Evolutionary conservation across 2,888 invertebrate species (phyloP), one percentile per base, ranked within the genome.

Genomic region (Rhogogaster chlorosoma): DNA sequence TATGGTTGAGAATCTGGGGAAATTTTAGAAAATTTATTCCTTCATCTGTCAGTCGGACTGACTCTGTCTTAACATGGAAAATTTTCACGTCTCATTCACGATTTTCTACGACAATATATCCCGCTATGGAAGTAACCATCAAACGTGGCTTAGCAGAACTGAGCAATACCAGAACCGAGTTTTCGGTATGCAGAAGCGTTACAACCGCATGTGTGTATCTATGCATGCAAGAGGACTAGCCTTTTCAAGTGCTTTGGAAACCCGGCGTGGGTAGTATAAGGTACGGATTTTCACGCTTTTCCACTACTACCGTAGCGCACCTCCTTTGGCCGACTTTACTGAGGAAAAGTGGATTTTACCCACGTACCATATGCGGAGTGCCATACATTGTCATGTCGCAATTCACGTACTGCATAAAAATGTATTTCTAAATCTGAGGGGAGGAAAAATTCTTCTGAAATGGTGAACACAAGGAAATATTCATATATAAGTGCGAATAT

Each of bases 201-300:
- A 67, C 32, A 32, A 32, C 22, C 57, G n/a, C 12, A 64, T 29
- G 15, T 26, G 22, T 64, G 10, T 26, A 32, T 26, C 15, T 18
- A 67, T 26, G 22, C 26, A 32, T 18, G 18, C 15, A 32, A 18
- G 67, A 3, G 67, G 67, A 67, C 67, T 67, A 15, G 67, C 67
- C 32, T 67, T 67, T 67, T 32, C 32, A 67, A 67, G 67, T 67
- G 67, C 67, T 67, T 67, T 67, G 67, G 32, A 67, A 67, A 67
- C 32, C 12, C 15, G 29, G 67, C 12, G 26, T 26, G 18, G 15
- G 18, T 53, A 2, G 53, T 53, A 53, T 53, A 53, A n/a, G 53
- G 53, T 7, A 53, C n/a, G 67, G 67, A 67, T 67, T 67, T 67
- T 67, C 29, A 29, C 32, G 67, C 32, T 67, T 67, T 22, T 32